Percentiles rank a stretch among this genome's conserved stretches.
phyloP scores from a whole-genome alignment of 2,888 invertebrate genomes.

The Campopleginae sp. region DNA sequence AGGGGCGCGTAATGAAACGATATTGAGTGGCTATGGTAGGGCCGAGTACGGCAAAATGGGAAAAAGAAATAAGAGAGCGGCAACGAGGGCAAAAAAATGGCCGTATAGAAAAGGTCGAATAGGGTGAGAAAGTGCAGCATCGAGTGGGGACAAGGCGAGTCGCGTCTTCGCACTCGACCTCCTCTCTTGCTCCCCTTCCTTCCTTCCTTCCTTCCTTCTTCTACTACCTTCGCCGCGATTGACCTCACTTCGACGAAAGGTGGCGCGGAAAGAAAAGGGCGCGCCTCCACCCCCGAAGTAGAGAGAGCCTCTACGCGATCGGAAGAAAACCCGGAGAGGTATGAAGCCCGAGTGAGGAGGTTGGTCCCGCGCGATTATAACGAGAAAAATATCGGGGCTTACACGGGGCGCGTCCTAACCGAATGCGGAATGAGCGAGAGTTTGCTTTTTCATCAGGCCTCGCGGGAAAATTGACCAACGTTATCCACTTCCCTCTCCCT shows the following conservation, averaged over 20 bases:
- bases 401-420: slow-evolving; percentile 7
- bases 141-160: slow-evolving; percentile 42
- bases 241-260: slow-evolving; percentile 82
- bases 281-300: slow-evolving; percentile 54
- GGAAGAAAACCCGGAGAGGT: slow-evolving; percentile 66
- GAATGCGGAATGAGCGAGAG: slow-evolving; percentile 38
- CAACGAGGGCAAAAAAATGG: slow-evolving; percentile 31
- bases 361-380: slow-evolving; percentile 58
- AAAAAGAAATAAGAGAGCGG: slow-evolving; percentile 40
- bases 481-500: slow-evolving; percentile 37
- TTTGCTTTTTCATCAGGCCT: slow-evolving; percentile 37
- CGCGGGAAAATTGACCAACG: slow-evolving; percentile 66
- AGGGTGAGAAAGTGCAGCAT: slow-evolving; percentile 58
- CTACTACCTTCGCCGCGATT: slow-evolving; percentile 79
- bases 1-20: slow-evolving; percentile 83
- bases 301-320: slow-evolving; percentile 24
- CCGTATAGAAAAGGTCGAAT: slow-evolving; percentile 32
- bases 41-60: slow-evolving; percentile 54
- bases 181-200: background rate
- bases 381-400: slow-evolving; percentile 21
- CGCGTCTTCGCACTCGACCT: slow-evolving; percentile 59
- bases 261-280: slow-evolving; percentile 66
- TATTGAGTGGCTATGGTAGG: slow-evolving; percentile 79
- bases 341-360: slow-evolving; percentile 64
- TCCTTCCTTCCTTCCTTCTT: background rate